A percentile compares a stretch with the other conserved stretches of the same genome.
phyloP scores from a whole-genome alignment of 1,140 invertebrate species.

The Meloidogyne hapla region DNA sequence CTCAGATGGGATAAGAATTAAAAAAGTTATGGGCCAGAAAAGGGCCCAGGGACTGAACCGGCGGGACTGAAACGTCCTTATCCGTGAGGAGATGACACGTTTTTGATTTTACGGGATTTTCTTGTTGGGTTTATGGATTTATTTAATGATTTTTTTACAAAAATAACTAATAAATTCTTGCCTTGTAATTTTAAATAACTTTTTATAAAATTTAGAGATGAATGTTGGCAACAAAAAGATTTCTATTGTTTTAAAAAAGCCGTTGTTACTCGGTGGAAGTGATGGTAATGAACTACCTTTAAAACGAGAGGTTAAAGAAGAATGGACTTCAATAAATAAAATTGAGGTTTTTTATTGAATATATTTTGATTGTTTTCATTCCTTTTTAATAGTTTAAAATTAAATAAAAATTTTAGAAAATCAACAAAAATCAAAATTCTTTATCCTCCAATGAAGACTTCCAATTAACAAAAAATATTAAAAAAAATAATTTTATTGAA shows the following conservation, averaged over 20 bases:
- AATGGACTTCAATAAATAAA: not conserved
- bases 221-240: constrained; percentile 1
- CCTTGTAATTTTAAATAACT: too few species aligned
- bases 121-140: too few species aligned
- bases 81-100: too few species aligned
- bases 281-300: not conserved
- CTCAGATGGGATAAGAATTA: too few species aligned
- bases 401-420: not conserved
- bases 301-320: not conserved
- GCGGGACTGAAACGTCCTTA: too few species aligned
- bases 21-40: too few species aligned
- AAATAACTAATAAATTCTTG: too few species aligned
- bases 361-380: not conserved
- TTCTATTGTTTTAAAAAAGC: not conserved
- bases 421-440: not conserved
- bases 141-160: too few species aligned
- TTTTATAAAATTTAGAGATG: not conserved
- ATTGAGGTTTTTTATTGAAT: not conserved
- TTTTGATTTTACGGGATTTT: too few species aligned
- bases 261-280: not conserved
- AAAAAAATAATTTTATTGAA: not conserved
- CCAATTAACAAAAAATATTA: not conserved
- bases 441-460: not conserved
- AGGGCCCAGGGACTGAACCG: too few species aligned
- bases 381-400: not conserved